Evolutionary conservation across 2,113 vertebrate genomes (phyloP).

Genomic region (Pyxicephalus adspersus): DNA sequence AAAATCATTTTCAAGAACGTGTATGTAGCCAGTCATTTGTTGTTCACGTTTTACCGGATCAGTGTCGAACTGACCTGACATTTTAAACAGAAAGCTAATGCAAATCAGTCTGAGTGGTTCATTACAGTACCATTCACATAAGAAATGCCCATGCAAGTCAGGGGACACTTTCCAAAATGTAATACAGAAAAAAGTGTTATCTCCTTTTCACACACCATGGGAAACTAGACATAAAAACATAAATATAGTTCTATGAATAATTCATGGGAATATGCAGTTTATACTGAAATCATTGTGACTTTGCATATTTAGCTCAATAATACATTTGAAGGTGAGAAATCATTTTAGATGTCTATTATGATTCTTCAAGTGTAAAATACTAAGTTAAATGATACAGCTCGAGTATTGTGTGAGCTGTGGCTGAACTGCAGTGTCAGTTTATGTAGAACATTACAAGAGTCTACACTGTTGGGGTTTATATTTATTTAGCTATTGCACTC

Average conservation of each 20-base stretch:
- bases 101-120: slow-evolving; percentile 45
- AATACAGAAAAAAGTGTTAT: slow-evolving; percentile 53
- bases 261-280: slow-evolving; percentile 36
- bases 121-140: slow-evolving; percentile 51
- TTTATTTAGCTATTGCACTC: not conserved
- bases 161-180: slow-evolving; percentile 46
- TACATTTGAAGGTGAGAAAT: slow-evolving; percentile 52
- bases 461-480: not conserved
- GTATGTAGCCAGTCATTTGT: slow-evolving; percentile 8
- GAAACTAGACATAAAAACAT: slow-evolving; percentile 40
- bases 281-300: slow-evolving; percentile 49
- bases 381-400: slow-evolving; percentile 43
- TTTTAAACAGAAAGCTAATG: slow-evolving; percentile 46
- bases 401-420: slow-evolving; percentile 26
- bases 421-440: slow-evolving; percentile 23
- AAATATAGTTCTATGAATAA: slow-evolving; percentile 52
- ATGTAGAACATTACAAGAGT: not conserved
- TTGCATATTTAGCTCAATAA: slow-evolving; percentile 48
- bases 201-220: slow-evolving; percentile 44
- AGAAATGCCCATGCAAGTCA: slow-evolving; percentile 51
- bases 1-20: not conserved
- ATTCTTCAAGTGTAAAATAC: slow-evolving; percentile 45
- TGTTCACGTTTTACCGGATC: slow-evolving; percentile 32
- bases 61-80: slow-evolving; percentile 44
- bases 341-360: slow-evolving; percentile 38